Evolutionary conservation across 2,113 vertebrate genomes (phyloP).

Genomic region (Spilogale gracilis): DNA sequence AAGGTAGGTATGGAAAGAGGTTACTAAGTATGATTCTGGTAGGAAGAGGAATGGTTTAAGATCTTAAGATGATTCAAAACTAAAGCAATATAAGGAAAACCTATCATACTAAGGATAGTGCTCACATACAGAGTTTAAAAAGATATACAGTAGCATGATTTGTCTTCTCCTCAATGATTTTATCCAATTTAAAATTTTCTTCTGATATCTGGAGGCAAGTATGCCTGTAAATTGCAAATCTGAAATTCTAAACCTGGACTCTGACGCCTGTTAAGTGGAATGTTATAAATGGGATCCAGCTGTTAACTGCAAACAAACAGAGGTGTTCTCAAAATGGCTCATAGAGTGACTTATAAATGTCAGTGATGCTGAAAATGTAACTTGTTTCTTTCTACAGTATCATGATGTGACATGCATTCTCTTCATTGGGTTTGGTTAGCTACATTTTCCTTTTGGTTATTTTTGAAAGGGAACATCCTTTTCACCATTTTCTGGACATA

Average conservation of each 20-base stretch:
- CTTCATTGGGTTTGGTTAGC: background rate
- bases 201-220: background rate
- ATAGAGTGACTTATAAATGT: constrained; percentile 42
- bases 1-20: background rate
- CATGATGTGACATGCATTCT: background rate
- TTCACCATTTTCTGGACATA: background rate
- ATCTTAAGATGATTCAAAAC: background rate
- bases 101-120: background rate
- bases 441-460: background rate
- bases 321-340: constrained; percentile 31
- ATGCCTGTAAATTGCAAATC: background rate
- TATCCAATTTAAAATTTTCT: background rate
- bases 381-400: background rate
- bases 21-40: background rate
- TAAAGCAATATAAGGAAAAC: background rate
- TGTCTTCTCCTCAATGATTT: background rate
- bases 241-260: background rate
- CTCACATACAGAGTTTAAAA: background rate
- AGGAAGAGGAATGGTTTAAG: background rate
- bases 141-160: background rate
- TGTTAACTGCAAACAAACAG: background rate
- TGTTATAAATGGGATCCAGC: constrained; percentile 1
- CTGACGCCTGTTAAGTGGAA: background rate
- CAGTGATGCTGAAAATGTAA: constrained; percentile 18
- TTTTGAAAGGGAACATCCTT: background rate